Evolutionary conservation across 2,888 invertebrate genomes (phyloP), one percentile per base, ranked within the genome.

Genomic region (Agonopterix heracliana): DNA sequence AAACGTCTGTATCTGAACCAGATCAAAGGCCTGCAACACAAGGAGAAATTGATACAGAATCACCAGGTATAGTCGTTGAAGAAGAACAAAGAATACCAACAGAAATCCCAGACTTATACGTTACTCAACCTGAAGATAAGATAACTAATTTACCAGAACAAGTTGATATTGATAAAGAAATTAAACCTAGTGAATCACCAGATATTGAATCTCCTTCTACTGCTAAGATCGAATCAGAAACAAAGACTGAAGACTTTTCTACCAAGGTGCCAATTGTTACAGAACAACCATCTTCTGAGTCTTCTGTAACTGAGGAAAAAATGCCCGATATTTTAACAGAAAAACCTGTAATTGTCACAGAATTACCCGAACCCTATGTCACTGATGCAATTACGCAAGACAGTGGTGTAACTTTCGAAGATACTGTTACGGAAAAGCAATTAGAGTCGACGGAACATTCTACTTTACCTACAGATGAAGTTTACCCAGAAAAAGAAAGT

Each of bases 81-180:
- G 47, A 47, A 47, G 5, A 12, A 34, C 34, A 41, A 43, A 44
- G 45, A 13, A n/a, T 26, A 12, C 9, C 34, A 8, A 47, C 46
- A 44, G 47, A 46, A 41, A 10, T 17, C 34, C 44, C 48, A 17
- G 50, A 46, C 26, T 45, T 13, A 40, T 12, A 10, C 14, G 12
- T 34, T 4, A n/a, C 34, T 34, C 3, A n/a, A 11, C 8, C 17
- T 11, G 14, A 17, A 41, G 41, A 47, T 7, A 40, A 17, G 7
- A 40, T 40, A 3, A 40, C 40, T 5, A 46, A 8, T 17, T 5
- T n/a, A 26, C 38, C 41, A 11, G 46, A 46, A 38, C n/a, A 14
- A 26, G 5, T 26, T 17, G 17, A 43, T n/a, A 43, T 26, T 26
- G 26, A 26, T 3, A 26, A 2, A 26, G 26, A 26, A 26, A 26